phyloP scores from a whole-genome alignment of 2,113 vertebrate genomes.

The Myanophis thanlyinensis region DNA sequence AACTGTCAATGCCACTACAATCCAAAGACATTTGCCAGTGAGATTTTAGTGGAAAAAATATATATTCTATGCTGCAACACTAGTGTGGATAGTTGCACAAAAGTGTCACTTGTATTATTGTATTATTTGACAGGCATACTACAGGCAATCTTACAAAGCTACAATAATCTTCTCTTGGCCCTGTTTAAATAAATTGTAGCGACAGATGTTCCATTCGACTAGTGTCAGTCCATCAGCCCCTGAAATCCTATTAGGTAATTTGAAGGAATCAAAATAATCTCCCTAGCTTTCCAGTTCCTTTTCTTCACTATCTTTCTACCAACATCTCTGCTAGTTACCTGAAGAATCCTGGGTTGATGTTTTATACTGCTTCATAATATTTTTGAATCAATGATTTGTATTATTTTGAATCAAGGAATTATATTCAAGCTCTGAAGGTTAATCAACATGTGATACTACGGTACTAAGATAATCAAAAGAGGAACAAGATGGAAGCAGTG shows the following conservation, averaged over 20 bases:
- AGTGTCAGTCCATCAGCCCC: neutral
- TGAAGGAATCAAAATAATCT: constrained; percentile 55
- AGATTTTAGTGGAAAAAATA: neutral
- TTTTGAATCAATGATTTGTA: neutral
- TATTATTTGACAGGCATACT: neutral
- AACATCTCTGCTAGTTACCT: neutral
- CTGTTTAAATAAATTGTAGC: constrained; percentile 18
- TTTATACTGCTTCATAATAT: neutral
- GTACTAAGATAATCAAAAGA: neutral
- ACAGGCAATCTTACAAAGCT: neutral
- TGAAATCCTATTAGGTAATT: constrained; percentile 65
- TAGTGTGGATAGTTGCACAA: neutral
- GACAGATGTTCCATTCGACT: constrained; percentile 46
- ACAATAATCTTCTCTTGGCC: neutral
- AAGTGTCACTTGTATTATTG: neutral
- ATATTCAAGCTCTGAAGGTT: neutral
- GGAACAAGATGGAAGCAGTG: neutral
- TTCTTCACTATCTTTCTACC: neutral
- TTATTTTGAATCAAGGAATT: neutral
- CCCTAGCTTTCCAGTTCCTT: constrained; percentile 19
- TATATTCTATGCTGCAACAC: neutral
- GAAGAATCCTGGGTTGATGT: neutral
- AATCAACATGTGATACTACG: neutral
- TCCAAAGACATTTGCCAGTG: neutral
- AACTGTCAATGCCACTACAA: neutral